Base-by-base conservation (phyloP, 1,140 invertebrate genomes). In the Scaptomyza graminum region DNA sequence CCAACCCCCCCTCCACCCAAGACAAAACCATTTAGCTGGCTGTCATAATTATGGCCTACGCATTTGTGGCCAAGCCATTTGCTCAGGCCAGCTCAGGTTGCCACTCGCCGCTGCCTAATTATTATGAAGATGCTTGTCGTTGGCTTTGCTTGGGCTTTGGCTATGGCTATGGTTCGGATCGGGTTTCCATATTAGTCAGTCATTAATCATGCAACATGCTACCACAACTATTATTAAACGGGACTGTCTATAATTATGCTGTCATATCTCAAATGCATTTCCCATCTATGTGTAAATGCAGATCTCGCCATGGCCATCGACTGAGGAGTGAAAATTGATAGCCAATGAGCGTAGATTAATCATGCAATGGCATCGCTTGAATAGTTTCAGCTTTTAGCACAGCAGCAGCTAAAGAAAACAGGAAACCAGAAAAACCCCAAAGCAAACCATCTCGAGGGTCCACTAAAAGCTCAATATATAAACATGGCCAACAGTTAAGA, bases 401-500 rank as follows among this genome's bases (percentile, higher is more conserved):
- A 69, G 60, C 41, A 69, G 56, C 16, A 39, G 5, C 34, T n/a
- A 18, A 25, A 31, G 16, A 28, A 25, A 31, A 57, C 11, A 28
- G 16, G 18, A 28, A 61, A 28, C 56, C 41, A 56, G 28, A 18
- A 28, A 50, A 71, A 51, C 57, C 56, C 57, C 31, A 22, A 22
- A 39, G 25, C 43, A 64, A 54, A 34, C 31, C 63, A 63, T 75
- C 82, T 79, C 82, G 59, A 60, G 82, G 83, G 82, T 52, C 70
- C 82, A 87, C 82, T 85, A 87, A 87, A 85, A 87, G 66, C 78
- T 59, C 81, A 70, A 85, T 85, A 85, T 85, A 85, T 78, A 87
- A 82, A 82, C 79, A 75, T 65, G 66, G 74, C 69, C 68, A 70
- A 63, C 65, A 71, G 77, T 70, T 64, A 85, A 85, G 81, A 71